These are phyloP conservation scores for Craniophora ligustri DNA, from an alignment of 2,888 invertebrate species.

Conservation along the genomic window DNA sequence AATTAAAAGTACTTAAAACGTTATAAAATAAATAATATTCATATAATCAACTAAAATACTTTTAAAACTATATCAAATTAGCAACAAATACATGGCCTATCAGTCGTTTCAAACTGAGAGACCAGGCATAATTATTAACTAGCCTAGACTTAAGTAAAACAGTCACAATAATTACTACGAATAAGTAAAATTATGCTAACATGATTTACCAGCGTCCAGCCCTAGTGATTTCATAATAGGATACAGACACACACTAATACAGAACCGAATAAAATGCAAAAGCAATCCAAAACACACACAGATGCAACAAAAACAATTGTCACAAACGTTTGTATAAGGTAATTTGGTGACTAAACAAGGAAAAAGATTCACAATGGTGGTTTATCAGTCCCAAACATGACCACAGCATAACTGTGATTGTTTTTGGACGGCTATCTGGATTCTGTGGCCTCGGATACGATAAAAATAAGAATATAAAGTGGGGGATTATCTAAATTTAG, in stretches of 20 bases:
- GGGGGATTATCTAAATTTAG: conserved; percentile 1
- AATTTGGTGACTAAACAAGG: conserved; percentile 23
- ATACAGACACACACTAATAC: conserved; percentile 26
- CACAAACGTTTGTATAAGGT: conserved; percentile 23
- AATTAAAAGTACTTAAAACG: too few relatives aligned
- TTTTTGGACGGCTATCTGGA: conserved; percentile 5
- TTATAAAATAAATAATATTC: too few relatives aligned
- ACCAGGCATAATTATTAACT: too few relatives aligned
- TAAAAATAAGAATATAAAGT: conserved; percentile 6
- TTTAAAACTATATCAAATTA: too few relatives aligned
- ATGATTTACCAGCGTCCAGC: background rate
- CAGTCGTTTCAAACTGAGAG: too few relatives aligned
- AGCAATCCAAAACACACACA: conserved; percentile 26
- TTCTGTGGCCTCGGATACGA: background rate
- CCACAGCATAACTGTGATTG: conserved; percentile 15
- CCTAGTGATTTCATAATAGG: conserved; percentile 21
- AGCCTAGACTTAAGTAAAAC: too few relatives aligned
- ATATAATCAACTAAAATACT: too few relatives aligned
- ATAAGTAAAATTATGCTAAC: too few relatives aligned
- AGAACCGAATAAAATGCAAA: conserved; percentile 9
- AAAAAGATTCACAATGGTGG: conserved; percentile 12
- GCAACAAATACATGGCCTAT: too few relatives aligned
- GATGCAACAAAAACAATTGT: conserved; percentile 25
- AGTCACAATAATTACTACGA: too few relatives aligned
- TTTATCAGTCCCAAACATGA: conserved; percentile 24